These are phyloP conservation scores for Psephotus haematonotus DNA, from an alignment of 2,113 vertebrate species.

Conservation along the genomic window DNA sequence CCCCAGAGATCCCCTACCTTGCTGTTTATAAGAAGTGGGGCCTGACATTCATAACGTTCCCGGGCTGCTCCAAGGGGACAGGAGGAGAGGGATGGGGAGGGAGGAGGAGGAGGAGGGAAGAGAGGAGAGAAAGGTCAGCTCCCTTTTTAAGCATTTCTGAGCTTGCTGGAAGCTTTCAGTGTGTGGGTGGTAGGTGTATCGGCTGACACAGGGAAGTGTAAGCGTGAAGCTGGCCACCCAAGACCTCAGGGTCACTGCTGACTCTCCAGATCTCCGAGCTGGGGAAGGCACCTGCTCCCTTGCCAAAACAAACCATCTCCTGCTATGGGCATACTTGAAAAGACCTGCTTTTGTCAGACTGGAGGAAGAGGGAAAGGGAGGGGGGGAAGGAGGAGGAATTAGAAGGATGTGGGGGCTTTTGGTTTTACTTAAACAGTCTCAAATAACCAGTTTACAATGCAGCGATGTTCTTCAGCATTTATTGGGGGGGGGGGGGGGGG, in stretches of 20 bases:
- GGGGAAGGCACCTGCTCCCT: conserved; percentile 79
- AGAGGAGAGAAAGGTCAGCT: conserved; percentile 68
- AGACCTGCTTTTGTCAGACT: conserved; percentile 70
- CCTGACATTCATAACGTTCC: conserved; percentile 28
- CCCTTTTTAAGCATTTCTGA: conserved; percentile 68
- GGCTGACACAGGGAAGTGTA: conserved; percentile 78
- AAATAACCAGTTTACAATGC: conserved; percentile 71
- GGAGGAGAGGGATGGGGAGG: conserved; percentile 9
- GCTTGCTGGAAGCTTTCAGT: conserved; percentile 71
- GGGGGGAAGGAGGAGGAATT: neutral
- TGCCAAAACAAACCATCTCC: conserved; percentile 82
- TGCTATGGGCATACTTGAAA: conserved; percentile 68
- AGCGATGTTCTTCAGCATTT: conserved; percentile 69
- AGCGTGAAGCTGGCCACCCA: conserved; percentile 82
- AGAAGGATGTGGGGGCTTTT: conserved; percentile 38
- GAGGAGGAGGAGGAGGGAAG: conserved; percentile 15
- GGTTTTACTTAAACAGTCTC: conserved; percentile 77
- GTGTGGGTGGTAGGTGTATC: conserved; percentile 80
- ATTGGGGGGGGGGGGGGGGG: no score
- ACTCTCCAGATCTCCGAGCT: conserved; percentile 71
- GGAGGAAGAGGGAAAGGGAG: conserved; percentile 12
- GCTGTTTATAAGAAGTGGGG: conserved; percentile 60
- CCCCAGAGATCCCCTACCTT: conserved; percentile 38
- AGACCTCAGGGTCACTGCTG: conserved; percentile 77
- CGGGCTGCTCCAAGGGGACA: conserved; percentile 8